Conservation (phyloP, 2,797 vertebrate species). For the Babyrousa celebensis region DNA sequence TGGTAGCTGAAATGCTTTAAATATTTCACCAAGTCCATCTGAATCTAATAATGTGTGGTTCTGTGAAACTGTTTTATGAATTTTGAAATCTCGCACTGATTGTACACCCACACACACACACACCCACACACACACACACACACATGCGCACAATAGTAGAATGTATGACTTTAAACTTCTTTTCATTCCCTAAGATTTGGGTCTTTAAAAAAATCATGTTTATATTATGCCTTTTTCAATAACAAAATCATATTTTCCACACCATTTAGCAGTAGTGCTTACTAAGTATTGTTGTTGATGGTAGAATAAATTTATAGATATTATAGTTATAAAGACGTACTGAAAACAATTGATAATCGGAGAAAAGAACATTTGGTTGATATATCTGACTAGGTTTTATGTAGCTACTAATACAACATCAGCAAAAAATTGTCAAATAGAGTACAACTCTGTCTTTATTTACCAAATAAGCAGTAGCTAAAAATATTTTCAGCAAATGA, state of each 20-base stretch:
- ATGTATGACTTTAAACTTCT: not conserved
- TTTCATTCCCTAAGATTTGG: not conserved
- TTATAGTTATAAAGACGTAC: constrained; percentile 34
- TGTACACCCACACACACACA: not conserved
- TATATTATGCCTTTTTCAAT: not conserved
- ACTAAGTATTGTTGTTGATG: constrained; percentile 37
- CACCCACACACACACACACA: not conserved
- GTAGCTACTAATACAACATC: not conserved
- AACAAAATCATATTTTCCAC: constrained; percentile 74
- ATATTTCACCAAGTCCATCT: not conserved
- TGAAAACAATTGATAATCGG: not conserved
- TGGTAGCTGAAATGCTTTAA: not conserved
- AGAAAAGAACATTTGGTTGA: not conserved
- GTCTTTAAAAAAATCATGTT: not conserved
- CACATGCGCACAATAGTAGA: not conserved
- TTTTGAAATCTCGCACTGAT: not conserved
- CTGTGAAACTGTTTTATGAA: not conserved
- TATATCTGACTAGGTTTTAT: not conserved
- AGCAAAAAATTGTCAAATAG: constrained; percentile 74
- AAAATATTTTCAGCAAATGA: constrained; percentile 63
- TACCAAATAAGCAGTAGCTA: constrained; percentile 76
- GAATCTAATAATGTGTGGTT: not conserved
- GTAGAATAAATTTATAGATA: constrained; percentile 60
- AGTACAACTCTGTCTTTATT: constrained; percentile 62
- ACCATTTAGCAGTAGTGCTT: constrained; percentile 39